Conservation (phyloP, 2,888 invertebrate species). For the Myopa tessellatipennis region DNA sequence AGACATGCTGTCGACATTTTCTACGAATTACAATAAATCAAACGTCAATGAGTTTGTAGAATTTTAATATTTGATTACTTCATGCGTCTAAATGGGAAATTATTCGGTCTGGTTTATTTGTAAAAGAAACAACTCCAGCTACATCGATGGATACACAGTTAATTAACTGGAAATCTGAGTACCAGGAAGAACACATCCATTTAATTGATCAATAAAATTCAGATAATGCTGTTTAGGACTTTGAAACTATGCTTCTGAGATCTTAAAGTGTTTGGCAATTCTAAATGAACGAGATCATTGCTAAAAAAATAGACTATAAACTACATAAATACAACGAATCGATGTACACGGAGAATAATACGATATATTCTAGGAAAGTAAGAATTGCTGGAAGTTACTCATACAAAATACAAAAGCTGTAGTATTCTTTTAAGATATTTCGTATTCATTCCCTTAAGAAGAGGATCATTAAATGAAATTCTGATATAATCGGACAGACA, state of each 20-base stretch:
- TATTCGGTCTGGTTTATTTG: conserved; percentile 29
- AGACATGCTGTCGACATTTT: conserved; percentile 46
- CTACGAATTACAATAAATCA: conserved; percentile 46
- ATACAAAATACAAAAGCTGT: too few relatives aligned
- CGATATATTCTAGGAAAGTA: too few relatives aligned
- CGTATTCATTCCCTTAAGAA: too few relatives aligned
- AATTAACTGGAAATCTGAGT: conserved; percentile 19
- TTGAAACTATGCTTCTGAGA: not conserved
- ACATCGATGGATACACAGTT: too few relatives aligned
- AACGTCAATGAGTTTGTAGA: conserved; percentile 43
- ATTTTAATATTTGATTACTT: conserved; percentile 39
- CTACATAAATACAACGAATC: too few relatives aligned
- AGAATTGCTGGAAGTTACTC: too few relatives aligned
- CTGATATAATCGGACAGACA: too few relatives aligned
- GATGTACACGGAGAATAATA: too few relatives aligned
- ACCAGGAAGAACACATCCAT: conserved; percentile 15
- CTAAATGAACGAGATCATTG: too few relatives aligned
- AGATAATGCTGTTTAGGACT: not conserved
- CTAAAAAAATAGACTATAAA: too few relatives aligned
- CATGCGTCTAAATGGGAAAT: conserved; percentile 4
- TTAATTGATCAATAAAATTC: not conserved
- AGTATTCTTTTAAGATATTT: too few relatives aligned
- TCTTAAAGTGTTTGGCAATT: not conserved
- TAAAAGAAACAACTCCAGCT: conserved; percentile 1
- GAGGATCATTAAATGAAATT: too few relatives aligned